Conservation (phyloP, 2,797 vertebrate genomes). For the Microctenopoma stevenorrisi region DNA sequence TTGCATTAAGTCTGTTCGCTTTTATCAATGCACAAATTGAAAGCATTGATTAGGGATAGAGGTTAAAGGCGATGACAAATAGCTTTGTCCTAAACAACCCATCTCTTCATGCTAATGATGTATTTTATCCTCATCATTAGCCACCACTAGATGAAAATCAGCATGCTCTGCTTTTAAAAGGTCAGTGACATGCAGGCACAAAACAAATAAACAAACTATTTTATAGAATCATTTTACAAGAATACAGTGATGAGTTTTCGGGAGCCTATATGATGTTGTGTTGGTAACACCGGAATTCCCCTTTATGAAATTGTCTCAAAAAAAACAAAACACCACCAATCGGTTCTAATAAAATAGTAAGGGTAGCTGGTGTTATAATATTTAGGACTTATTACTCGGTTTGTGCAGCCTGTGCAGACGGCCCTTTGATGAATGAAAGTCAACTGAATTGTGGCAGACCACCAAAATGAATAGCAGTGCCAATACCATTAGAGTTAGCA, state of each 20-base stretch:
- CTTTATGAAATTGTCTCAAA: conserved; percentile 42
- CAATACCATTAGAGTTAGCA: conserved; percentile 77
- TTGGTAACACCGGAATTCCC: conserved; percentile 15
- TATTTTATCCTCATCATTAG: conserved; percentile 53
- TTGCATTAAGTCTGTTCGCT: conserved; percentile 56
- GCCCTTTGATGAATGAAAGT: conserved; percentile 87
- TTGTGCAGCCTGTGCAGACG: conserved; percentile 68
- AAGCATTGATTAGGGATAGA: conserved; percentile 69
- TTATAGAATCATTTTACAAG: conserved; percentile 12
- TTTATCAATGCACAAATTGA: conserved; percentile 71
- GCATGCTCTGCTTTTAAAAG: conserved; percentile 35
- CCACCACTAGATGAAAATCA: conserved; percentile 35
- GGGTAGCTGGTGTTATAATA: conserved; percentile 76
- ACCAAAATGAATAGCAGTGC: conserved; percentile 75
- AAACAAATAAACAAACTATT: neutral
- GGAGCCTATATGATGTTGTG: neutral
- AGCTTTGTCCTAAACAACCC: conserved; percentile 49
- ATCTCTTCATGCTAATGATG: conserved; percentile 48
- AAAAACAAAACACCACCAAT: conserved; percentile 48
- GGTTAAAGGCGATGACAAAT: conserved; percentile 72
- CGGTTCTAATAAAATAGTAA: conserved; percentile 74
- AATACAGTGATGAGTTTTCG: neutral
- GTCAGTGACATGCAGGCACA: neutral
- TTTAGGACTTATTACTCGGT: conserved; percentile 79
- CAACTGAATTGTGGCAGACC: conserved; percentile 79